These are phyloP conservation scores for Xanthorhoe designata DNA, from an alignment of 2,888 invertebrate genomes.

Conservation along the genomic window DNA sequence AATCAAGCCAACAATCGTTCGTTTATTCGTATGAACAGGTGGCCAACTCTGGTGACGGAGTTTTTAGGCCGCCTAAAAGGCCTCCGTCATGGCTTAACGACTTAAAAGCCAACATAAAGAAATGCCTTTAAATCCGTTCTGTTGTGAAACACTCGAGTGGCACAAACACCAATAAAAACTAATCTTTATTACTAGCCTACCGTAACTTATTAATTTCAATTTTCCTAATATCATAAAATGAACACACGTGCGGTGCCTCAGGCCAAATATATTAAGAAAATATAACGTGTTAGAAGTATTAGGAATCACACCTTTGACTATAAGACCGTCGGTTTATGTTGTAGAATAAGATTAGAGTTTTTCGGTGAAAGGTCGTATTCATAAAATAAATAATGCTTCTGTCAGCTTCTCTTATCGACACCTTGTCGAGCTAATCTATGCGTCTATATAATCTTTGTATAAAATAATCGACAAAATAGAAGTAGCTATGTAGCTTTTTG, in stretches of 20 bases:
- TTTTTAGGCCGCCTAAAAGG: too few relatives aligned
- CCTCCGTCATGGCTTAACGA: too few relatives aligned
- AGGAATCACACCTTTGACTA: slow-evolving; percentile 39
- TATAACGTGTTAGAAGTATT: slow-evolving; percentile 42
- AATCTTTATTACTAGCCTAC: slow-evolving; percentile 44
- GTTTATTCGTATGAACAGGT: too few relatives aligned
- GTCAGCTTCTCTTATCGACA: neutral
- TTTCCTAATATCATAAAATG: slow-evolving; percentile 45
- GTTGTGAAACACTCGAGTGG: slow-evolving; percentile 22
- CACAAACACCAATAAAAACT: slow-evolving; percentile 42
- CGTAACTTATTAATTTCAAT: slow-evolving; percentile 48
- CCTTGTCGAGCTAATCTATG: neutral
- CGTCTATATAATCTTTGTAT: neutral
- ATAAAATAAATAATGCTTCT: slow-evolving; percentile 30
- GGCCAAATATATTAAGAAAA: slow-evolving; percentile 39
- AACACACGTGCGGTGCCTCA: slow-evolving; percentile 42
- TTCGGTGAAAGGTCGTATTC: slow-evolving; percentile 28
- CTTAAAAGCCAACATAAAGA: too few relatives aligned
- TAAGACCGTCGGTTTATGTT: slow-evolving; percentile 18
- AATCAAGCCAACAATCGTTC: too few relatives aligned
- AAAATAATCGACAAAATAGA: neutral
- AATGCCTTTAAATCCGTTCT: slow-evolving; percentile 3
- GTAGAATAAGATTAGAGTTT: slow-evolving; percentile 28
- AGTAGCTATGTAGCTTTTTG: neutral
- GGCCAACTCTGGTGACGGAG: too few relatives aligned